Base-by-base conservation (phyloP, 2,797 vertebrate species). In the Galago senegalensis region DNA sequence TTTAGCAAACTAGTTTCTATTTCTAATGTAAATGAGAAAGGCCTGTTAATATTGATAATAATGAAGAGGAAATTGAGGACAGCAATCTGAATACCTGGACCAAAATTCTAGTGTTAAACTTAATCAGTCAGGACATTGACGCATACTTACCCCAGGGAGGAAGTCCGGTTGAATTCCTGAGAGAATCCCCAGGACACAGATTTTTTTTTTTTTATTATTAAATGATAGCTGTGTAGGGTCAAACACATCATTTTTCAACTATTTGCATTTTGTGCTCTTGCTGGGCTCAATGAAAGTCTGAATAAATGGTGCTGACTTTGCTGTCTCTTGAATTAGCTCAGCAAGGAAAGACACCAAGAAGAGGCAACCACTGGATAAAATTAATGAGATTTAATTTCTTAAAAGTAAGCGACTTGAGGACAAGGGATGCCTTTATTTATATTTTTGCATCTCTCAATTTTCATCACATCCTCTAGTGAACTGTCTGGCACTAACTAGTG, bases 91-190 rank as follows among this genome's bases (percentile, higher is more conserved):
- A 86, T 89, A 97, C 69, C 46, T 21, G 53, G 49, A 89, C 63
- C 17, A 89, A 65, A 86, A 95, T 97, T 88, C 25, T 29, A 58
- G n/a, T 63, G 40, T 73, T 93, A 84, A 95, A 94, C 14, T 73
- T 96, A 93, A 97, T 88, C 31, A 34, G 69, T 92, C 76, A 31
- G 63, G 91, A 94, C 93, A 94, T 82, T 94, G 94, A 95, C 95
- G 84, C 84, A 85, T 2, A 58, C 13, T 72, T 93, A 75, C 25
- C 75, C 34, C 27, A 79, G 67, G 75, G 23, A 95, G 86, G 94
- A 95, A 80, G 56, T 95, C 49, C 67, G 43, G n/a, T 60, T 60
- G 53, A 89, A 87, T 92, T 94, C 76, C 49, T 91, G 49, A 91
- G 4, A 77, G 61, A 76, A 84, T 87, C 56, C 69, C 56, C 80